These are phyloP conservation scores for Myopa tessellatipennis DNA, from an alignment of 2,888 invertebrate species.

Conservation along the genomic window DNA sequence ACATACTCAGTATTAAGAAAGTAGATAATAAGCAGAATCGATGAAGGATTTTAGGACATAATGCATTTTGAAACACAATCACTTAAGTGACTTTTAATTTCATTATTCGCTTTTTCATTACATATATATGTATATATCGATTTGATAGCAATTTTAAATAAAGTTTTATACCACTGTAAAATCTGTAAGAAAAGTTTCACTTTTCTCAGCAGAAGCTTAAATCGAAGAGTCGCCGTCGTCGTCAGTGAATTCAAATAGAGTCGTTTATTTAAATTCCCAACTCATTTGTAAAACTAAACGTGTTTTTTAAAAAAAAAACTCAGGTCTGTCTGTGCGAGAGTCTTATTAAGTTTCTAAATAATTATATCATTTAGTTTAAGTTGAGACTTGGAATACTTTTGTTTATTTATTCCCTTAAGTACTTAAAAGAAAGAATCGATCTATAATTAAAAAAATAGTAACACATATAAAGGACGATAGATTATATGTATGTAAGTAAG, in stretches of 20 bases:
- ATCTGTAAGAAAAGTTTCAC: constrained; percentile 4
- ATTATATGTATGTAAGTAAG: too few relatives aligned
- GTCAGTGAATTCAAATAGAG: constrained; percentile 5
- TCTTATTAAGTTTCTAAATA: neutral
- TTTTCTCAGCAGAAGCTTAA: neutral
- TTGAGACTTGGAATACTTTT: constrained; percentile 18
- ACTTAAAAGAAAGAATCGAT: too few relatives aligned
- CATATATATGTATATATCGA: too few relatives aligned
- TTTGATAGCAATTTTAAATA: too few relatives aligned
- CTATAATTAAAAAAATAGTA: too few relatives aligned
- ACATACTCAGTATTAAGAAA: too few relatives aligned
- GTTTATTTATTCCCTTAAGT: neutral
- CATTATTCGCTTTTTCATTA: too few relatives aligned
- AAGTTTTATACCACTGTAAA: neutral
- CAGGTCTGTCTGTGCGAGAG: neutral
- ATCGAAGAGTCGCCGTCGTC: neutral
- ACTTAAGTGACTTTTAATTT: too few relatives aligned
- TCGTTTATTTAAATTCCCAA: constrained; percentile 14
- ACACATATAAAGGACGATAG: too few relatives aligned
- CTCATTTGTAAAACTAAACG: constrained; percentile 12
- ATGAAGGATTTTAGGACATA: too few relatives aligned
- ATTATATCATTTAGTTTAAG: constrained; percentile 28
- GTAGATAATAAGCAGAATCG: too few relatives aligned
- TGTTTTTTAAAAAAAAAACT: neutral
- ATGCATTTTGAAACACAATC: too few relatives aligned